A percentile compares a stretch with the other conserved stretches of the same genome.
Evolutionary conservation across 1,140 invertebrate genomes (phyloP).

Genomic region (Ceratina australensis): DNA sequence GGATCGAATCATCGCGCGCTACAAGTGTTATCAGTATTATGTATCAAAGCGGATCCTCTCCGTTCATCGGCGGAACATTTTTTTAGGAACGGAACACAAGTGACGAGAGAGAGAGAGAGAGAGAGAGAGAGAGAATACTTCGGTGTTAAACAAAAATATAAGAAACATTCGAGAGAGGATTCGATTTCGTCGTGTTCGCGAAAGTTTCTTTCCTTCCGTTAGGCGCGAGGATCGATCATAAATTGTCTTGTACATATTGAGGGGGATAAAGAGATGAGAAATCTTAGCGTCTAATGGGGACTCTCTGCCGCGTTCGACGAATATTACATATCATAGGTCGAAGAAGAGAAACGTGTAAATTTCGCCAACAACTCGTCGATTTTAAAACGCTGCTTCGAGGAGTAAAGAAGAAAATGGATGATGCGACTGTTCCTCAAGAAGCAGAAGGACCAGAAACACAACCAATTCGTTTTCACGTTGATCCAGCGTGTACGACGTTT

Average conservation of each 20-base stretch:
- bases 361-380: constrained; percentile 15
- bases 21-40: constrained; percentile 32
- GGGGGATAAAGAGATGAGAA: background rate
- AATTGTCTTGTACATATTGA: constrained; percentile 41
- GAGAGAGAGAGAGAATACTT: no score
- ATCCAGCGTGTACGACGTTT: constrained; percentile 5
- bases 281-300: constrained; percentile 22
- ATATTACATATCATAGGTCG: constrained; percentile 58
- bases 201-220: constrained; percentile 10
- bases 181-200: constrained; percentile 15
- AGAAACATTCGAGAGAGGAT: constrained; percentile 4
- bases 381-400: background rate
- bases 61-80: background rate
- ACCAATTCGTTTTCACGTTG: background rate
- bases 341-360: constrained; percentile 23
- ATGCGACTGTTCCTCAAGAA: constrained; percentile 28
- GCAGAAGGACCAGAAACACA: background rate
- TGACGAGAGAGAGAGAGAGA: no score
- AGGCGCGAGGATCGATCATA: constrained; percentile 30
- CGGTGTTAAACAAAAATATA: no score
- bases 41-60: constrained; percentile 4
- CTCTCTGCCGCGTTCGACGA: constrained; percentile 20
- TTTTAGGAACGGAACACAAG: no score
- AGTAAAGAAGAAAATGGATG: background rate
- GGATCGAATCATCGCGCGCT: background rate